phyloP scores from a whole-genome alignment of 1,140 invertebrate species.

The Elysia chlorotica region DNA sequence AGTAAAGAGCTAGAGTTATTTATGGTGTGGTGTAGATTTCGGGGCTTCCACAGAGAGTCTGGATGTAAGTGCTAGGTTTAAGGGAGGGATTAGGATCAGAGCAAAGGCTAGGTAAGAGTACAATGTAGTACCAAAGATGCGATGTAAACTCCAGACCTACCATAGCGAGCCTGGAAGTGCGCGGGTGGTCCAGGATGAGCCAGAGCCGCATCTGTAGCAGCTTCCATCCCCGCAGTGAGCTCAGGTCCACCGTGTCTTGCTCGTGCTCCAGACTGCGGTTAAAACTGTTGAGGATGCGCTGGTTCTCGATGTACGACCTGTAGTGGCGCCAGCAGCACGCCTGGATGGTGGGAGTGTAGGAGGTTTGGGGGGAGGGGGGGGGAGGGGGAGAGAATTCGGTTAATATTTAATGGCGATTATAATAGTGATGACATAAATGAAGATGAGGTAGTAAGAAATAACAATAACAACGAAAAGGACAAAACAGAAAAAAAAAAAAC shows the following conservation, averaged over 20 bases:
- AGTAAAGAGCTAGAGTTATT: background rate
- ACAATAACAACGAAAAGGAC: background rate
- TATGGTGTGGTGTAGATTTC: background rate
- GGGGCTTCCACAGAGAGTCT: background rate
- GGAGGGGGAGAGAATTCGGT: too few relatives aligned
- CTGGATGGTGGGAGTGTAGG: background rate
- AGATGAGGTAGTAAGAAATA: background rate
- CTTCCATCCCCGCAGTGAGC: slow-evolving; percentile 44
- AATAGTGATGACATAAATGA: background rate
- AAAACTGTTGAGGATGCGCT: slow-evolving; percentile 53
- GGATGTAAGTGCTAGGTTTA: background rate
- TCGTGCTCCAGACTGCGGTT: slow-evolving; percentile 49
- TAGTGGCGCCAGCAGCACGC: slow-evolving; percentile 59
- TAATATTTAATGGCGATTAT: background rate
- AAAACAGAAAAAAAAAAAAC: background rate
- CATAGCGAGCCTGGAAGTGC: slow-evolving; percentile 51
- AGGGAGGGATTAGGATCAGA: background rate
- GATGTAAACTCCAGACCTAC: slow-evolving; percentile 27
- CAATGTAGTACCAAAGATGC: background rate
- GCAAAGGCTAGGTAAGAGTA: background rate
- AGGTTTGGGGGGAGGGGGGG: background rate
- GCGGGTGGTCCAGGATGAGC: slow-evolving; percentile 53
- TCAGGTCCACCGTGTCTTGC: slow-evolving; percentile 40
- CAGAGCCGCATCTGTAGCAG: slow-evolving; percentile 51
- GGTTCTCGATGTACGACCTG: slow-evolving; percentile 55